Base-by-base conservation (phyloP, 2,113 vertebrate species). In the Talpa occidentalis region DNA sequence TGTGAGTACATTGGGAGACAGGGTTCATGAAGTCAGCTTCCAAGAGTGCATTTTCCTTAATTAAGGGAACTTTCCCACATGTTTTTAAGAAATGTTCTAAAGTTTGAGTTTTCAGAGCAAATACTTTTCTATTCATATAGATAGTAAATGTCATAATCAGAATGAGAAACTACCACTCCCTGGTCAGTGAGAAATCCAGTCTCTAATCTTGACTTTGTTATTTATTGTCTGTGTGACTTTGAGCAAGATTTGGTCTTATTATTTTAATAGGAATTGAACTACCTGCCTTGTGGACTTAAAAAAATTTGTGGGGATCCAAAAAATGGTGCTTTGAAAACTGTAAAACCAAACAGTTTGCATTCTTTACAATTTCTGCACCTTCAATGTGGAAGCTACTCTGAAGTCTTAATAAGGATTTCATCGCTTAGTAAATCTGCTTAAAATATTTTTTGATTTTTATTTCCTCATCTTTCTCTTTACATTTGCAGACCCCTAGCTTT, bases 71-170 rank as follows among this genome's bases (percentile, higher is more conserved):
- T 91, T 85, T 79, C 42, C 4, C 88, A 28, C 5, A 59, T 76
- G 35, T 32, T 87, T 89, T 76, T 67, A n/a, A 22, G 54, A 42
- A 79, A 32, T 15, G 17, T 93, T 87, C 32, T 90, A 67, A 89
- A 88, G 22, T 12, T 80, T 84, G 59, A 79, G 2, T 93, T 95
- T 95, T 86, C 6, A 83, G 21, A 86, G 67, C 47, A 37, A 52
- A 76, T 52, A 40, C 1, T 67, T 47, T 93, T 30, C 74, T 94
- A 78, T 42, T 93, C 62, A 93, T 3, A 15, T 17, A 62, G 52
- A 66, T 24, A 86, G 14, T 85, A 35, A 79, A 42, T 70, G 22
- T 74, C 28, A 80, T 6, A 49, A 32, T 32, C 12, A 83, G 54
- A 91, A 77, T 67, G 64, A 89, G 79, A 85, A 86, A n/a, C 42